These are phyloP conservation scores for Cotesia chilonis DNA, from an alignment of 1,140 invertebrate species.

Conservation along the genomic window DNA sequence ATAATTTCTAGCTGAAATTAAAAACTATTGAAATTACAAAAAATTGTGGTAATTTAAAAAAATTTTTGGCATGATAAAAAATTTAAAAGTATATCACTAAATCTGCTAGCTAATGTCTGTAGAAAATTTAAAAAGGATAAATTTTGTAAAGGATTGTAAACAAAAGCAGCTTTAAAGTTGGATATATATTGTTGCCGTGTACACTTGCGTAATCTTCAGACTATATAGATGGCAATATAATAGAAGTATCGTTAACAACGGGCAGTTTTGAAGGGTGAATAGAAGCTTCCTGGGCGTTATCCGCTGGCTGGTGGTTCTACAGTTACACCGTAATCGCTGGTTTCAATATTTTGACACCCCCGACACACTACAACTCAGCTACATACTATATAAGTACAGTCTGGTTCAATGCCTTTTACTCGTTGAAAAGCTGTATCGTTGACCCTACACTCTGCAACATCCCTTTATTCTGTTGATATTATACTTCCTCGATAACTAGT, in stretches of 20 bases:
- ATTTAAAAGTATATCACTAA: no score
- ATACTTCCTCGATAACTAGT: neutral
- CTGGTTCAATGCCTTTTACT: constrained; percentile 12
- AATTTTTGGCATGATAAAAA: no score
- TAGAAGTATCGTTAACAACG: constrained; percentile 29
- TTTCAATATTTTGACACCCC: constrained; percentile 35
- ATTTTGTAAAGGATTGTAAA: no score
- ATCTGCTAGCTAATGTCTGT: no score
- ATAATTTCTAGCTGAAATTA: no score
- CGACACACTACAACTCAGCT: neutral
- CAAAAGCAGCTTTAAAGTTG: no score
- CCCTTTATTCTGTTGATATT: neutral
- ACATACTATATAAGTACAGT: neutral
- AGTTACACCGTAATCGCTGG: constrained; percentile 32
- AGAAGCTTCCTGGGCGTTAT: constrained; percentile 21
- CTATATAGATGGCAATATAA: neutral
- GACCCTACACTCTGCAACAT: neutral
- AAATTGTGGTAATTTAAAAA: no score
- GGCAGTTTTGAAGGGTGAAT: constrained; percentile 29
- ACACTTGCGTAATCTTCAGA: neutral
- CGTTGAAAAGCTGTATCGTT: constrained; percentile 29
- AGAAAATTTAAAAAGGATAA: no score
- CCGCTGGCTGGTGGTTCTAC: constrained; percentile 3
- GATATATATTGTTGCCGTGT: neutral
- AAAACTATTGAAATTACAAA: no score